These are phyloP conservation scores for Triplophysa dalaica DNA, from an alignment of 2,113 vertebrate species.

Conservation along the genomic window DNA sequence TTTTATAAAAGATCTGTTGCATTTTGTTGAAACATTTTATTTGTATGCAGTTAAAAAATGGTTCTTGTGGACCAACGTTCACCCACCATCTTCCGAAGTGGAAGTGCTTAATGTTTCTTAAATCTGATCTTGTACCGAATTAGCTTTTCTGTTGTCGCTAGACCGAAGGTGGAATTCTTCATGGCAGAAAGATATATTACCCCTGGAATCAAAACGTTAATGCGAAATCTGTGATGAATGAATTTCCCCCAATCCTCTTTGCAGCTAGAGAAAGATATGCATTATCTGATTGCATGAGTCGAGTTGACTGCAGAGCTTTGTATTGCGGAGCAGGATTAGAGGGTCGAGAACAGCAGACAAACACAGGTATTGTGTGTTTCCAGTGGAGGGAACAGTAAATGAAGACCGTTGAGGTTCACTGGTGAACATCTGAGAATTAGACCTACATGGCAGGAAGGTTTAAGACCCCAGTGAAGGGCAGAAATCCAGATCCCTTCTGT, in stretches of 20 bases:
- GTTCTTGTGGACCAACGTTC: no score
- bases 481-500: background rate
- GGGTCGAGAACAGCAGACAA: background rate
- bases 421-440: conserved; percentile 22
- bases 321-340: conserved; percentile 40
- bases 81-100: no score
- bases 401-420: conserved; percentile 1
- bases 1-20: no score
- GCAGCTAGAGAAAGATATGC: conserved; percentile 50
- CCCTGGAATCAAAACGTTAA: conserved; percentile 48
- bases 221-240: conserved; percentile 52
- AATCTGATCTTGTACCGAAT: background rate
- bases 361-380: conserved; percentile 14
- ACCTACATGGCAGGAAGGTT: background rate
- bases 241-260: conserved; percentile 47
- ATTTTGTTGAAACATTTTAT: no score
- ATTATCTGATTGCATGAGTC: conserved; percentile 43
- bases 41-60: no score
- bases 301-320: conserved; percentile 10
- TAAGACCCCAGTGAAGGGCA: background rate
- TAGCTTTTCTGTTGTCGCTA: background rate
- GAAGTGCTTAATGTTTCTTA: background rate
- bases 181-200: conserved; percentile 37
- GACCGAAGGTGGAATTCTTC: background rate
- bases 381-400: conserved; percentile 14